A percentile compares a stretch with the other conserved stretches of the same genome.
Conservation (phyloP, 64 coral and sea anemone species). For the Montipora capricornis region DNA sequence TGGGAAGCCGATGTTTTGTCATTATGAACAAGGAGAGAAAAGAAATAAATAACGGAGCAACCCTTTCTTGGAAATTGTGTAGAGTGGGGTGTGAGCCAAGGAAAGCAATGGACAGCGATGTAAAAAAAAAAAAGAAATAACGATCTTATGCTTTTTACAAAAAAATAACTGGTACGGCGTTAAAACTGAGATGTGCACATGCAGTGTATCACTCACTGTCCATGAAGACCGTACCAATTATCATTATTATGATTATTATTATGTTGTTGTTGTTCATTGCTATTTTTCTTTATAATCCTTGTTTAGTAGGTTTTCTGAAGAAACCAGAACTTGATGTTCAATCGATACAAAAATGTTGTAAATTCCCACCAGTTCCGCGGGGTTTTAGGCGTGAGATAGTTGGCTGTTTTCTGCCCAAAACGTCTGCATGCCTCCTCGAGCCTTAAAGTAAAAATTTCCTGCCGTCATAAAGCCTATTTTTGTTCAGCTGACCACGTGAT, state of each 20-base stretch:
- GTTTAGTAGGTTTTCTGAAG: neutral
- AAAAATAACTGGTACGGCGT: too few relatives aligned
- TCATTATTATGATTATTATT: neutral
- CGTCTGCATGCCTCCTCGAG: neutral
- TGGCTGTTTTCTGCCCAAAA: neutral
- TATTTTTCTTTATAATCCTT: neutral
- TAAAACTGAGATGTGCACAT: too few relatives aligned
- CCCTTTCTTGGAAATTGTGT: too few relatives aligned
- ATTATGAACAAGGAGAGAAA: neutral
- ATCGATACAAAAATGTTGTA: neutral
- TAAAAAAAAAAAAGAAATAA: too few relatives aligned
- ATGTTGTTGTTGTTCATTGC: neutral
- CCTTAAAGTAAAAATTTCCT: neutral
- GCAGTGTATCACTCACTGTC: too few relatives aligned
- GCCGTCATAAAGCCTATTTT: neutral
- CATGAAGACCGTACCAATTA: too few relatives aligned
- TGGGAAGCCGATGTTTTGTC: neutral
- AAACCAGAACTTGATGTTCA: neutral
- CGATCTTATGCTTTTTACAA: too few relatives aligned
- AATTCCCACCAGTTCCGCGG: neutral
- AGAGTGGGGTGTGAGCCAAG: too few relatives aligned
- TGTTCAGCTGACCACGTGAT: neutral
- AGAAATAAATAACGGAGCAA: too few relatives aligned
- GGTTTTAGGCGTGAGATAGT: neutral
- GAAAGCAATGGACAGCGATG: too few relatives aligned